Evolutionary conservation across 2,113 vertebrate genomes (phyloP), one percentile per base, ranked within the genome.

Genomic region (Neofelis nebulosa): DNA sequence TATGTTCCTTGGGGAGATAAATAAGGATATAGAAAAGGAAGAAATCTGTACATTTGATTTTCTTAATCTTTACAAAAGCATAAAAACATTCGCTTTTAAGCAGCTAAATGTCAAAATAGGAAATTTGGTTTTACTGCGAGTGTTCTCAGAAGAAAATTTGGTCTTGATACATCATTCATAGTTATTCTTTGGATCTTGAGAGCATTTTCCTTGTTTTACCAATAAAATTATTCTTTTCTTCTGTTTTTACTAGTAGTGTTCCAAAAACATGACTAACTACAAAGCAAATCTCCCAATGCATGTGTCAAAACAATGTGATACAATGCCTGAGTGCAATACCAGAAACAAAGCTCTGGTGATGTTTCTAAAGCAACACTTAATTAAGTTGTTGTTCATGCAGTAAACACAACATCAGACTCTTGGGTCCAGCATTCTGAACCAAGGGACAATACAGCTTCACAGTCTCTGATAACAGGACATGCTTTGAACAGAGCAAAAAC

Each of bases 341-440:
- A 97, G 95, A 92, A 98, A 98, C 98, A 98, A 98, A 98, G 91
- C 98, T 97, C 98, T 98, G 95, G 97, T 98, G 97, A 96, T 98
- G 97, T 98, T 99, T 98, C 95, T 98, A 98, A 98, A 99, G 96
- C 84, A 98, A 3, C 38, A 98, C 97, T 98, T 99, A 99, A 99
- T 99, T 99, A 99, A 99, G 96, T 98, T 99, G 98, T 98, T 99
- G 97, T 97, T 98, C 98, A 97, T 98, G 96, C 95, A 96, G 97
- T 98, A 98, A 99, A 98, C 97, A 98, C 97, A 98, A 93, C 80
- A 98, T 94, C 96, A 98, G 96, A 97, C 95, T 98, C 98, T 94
- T 41, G 97, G 96, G 94, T 94, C 97, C 95, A 71, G 92, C 97
- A 95, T 98, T 97, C 95, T 96, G 96, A 97, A 96, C 74, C 94